Evolutionary conservation across 2,797 vertebrate genomes (phyloP), one percentile per base, ranked within the genome.

Genomic region (Alcedo atthis): DNA sequence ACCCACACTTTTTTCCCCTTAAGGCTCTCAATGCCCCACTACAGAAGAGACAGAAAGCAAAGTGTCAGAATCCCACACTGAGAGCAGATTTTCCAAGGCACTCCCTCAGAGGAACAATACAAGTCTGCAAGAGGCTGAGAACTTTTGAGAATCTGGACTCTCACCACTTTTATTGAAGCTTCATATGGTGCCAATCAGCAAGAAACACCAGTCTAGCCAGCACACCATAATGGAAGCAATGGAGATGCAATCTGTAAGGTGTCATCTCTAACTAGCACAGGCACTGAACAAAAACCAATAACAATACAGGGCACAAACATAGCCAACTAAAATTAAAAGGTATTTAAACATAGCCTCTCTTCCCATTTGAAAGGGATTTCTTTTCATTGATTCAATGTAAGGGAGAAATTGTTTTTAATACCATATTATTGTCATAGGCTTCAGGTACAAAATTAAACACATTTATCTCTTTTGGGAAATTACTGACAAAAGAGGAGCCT

Each of bases 361-460:
- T 82, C 8, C 11, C 8, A 13, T 83, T 80, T 70, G 68, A 67
- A 82, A 51, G 25, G 49, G 32, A 62, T 53, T 89, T 67, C 46
- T 70, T 69, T 49, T 26, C 20, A 74, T 35, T 77, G 58, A 80
- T 51, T 74, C 62, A 26, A 30, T 15, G 21, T 64, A 69, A 78
- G 30, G 25, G 28, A 91, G 20, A 85, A 67, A 74, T 28, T 15
- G 16, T 5, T 4, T 81, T 70, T 84, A 88, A 87, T 49, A 37
- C 32, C 25, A 18, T 86, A 68, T 46, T 15, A 48, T 28, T 85
- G 55, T 54, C 76, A 53, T 28, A 68, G 58, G n/a, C 28, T 79
- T 75, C 64, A 55, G 66, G 67, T 37, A 94, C 54, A 81, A 87
- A 70, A 82, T 92, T 48, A 79, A 93, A 77, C 53, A 63, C 32